phyloP scores from a whole-genome alignment of 2,113 vertebrate genomes.

The Serilophus lunatus region DNA sequence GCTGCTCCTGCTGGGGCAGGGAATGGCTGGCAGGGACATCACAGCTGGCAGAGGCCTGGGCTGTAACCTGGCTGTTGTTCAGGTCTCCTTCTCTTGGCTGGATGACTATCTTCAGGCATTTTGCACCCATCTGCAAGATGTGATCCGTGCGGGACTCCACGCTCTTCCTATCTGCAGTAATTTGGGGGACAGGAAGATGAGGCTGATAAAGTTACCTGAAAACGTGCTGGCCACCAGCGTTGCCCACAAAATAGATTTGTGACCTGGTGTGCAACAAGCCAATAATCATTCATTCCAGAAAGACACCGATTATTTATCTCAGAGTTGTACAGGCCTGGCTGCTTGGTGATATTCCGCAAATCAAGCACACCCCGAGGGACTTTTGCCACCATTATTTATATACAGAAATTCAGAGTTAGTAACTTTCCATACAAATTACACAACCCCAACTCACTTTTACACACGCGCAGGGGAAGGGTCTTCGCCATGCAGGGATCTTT shows the following conservation, averaged over 20 bases:
- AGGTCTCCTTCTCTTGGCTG: not conserved
- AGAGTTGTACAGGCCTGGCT: not conserved
- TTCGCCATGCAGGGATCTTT: not conserved
- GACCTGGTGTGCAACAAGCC: not conserved
- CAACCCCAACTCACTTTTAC: not conserved
- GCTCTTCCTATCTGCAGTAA: not conserved
- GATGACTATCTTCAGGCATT: not conserved
- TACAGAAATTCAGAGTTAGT: not conserved
- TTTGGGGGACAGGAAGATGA: not conserved
- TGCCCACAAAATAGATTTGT: not conserved
- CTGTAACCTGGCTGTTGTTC: accelerated
- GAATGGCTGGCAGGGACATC: accelerated
- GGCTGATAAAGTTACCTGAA: too few relatives aligned
- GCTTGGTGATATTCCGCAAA: not conserved
- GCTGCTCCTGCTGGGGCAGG: not conserved
- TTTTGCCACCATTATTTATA: not conserved
- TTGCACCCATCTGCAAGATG: accelerated
- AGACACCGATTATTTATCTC: not conserved
- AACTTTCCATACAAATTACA: not conserved
- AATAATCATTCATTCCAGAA: not conserved
- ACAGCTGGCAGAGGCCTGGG: accelerated
- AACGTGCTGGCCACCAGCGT: accelerated
- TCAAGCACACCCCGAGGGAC: not conserved
- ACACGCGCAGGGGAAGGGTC: not conserved
- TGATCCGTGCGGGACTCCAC: constrained; percentile 21